These are phyloP conservation scores for Cantharis flavilabris DNA, from an alignment of 2,888 invertebrate species.

Conservation along the genomic window DNA sequence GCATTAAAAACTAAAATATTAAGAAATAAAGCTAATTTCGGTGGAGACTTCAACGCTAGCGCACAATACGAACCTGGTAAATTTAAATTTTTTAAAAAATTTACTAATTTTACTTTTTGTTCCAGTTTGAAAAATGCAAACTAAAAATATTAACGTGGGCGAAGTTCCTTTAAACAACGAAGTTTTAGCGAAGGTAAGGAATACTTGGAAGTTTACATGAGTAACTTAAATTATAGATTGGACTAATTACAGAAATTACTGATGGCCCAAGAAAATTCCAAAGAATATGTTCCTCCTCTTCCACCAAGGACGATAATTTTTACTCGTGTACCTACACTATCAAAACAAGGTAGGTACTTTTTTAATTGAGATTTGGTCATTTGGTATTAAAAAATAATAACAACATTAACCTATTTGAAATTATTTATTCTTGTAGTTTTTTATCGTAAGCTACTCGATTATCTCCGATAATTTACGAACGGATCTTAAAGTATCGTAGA, in stretches of 20 bases:
- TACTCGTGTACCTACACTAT: not conserved
- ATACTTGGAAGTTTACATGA: not conserved
- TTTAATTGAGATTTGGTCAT: not conserved
- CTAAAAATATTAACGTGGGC: slow-evolving; percentile 65
- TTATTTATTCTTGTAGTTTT: not conserved
- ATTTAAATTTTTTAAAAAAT: not conserved
- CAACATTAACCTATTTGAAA: not conserved
- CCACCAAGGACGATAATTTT: slow-evolving; percentile 3
- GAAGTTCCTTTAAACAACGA: slow-evolving; percentile 55
- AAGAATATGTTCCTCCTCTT: not conserved
- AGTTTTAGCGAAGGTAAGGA: slow-evolving; percentile 24
- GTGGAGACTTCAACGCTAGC: not conserved
- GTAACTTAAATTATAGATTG: not conserved
- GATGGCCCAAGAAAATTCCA: not conserved
- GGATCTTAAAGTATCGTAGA: not conserved
- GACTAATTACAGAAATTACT: not conserved
- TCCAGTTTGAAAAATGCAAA: slow-evolving; percentile 60
- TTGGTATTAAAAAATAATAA: not conserved
- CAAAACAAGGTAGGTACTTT: not conserved
- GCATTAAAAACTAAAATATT: not conserved
- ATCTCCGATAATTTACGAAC: slow-evolving; percentile 14
- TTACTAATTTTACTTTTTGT: slow-evolving; percentile 35
- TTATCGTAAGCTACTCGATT: slow-evolving; percentile 3
- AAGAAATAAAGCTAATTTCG: not conserved
- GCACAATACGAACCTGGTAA: not conserved